Percentiles rank a stretch among this genome's conserved stretches.
phyloP scores from a whole-genome alignment of 92 coral and sea anemone genomes.

The Umimayanthus kanabou region DNA sequence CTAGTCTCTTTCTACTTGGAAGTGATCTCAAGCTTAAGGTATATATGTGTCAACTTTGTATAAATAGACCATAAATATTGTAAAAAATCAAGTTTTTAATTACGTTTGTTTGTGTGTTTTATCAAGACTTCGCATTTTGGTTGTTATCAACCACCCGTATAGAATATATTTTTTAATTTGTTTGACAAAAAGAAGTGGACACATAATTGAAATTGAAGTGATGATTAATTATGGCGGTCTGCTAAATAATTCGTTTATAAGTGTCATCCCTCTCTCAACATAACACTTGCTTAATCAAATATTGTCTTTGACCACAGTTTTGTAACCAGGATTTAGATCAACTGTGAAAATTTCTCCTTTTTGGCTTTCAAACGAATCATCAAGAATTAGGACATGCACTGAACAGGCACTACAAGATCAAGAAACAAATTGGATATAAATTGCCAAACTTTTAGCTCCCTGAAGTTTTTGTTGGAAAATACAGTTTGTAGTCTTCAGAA shows the following conservation, averaged over 20 bases:
- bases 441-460: too few species aligned
- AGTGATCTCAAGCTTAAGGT: background rate
- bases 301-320: background rate
- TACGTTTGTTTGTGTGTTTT: background rate
- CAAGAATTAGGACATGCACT: background rate
- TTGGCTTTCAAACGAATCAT: background rate
- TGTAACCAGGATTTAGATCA: background rate
- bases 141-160: background rate
- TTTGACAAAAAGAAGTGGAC: background rate
- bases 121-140: background rate
- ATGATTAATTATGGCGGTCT: background rate
- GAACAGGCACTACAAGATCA: too few species aligned
- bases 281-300: background rate
- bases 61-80: constrained; percentile 1
- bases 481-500: too few species aligned
- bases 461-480: too few species aligned
- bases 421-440: too few species aligned
- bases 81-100: background rate
- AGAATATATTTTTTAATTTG: background rate
- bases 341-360: background rate
- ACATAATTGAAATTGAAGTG: background rate
- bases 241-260: background rate
- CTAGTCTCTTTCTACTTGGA: background rate
- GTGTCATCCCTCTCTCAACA: background rate
- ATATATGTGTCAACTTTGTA: background rate